Conservation (phyloP, 2,797 vertebrate genomes). For the Forpus xanthops region DNA sequence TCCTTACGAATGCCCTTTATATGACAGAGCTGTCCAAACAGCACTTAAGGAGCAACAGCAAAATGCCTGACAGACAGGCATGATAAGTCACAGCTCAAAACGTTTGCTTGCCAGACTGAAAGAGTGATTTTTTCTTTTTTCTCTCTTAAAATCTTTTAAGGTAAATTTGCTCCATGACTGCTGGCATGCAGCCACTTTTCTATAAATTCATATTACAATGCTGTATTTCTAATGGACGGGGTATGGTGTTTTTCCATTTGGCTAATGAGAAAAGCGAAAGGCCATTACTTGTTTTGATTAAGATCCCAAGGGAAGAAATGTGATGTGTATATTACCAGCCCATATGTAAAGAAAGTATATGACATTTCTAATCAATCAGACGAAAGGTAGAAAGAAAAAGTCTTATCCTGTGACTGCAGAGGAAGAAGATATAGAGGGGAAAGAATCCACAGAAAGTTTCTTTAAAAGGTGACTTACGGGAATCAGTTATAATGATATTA, state of each 20-base stretch:
- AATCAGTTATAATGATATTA: constrained; percentile 64
- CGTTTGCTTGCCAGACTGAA: constrained; percentile 12
- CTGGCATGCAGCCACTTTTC: constrained; percentile 66
- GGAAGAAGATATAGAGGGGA: background rate
- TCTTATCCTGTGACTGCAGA: constrained; percentile 23
- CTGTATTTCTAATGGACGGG: constrained; percentile 83
- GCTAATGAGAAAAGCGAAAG: constrained; percentile 89
- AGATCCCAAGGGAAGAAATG: constrained; percentile 65
- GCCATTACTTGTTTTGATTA: constrained; percentile 84
- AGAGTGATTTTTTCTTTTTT: background rate
- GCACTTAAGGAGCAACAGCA: constrained; percentile 41
- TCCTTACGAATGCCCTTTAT: constrained; percentile 35
- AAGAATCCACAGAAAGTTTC: constrained; percentile 31
- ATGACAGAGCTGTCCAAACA: constrained; percentile 51
- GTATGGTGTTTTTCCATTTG: constrained; percentile 81
- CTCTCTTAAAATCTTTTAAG: constrained; percentile 50
- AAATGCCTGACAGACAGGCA: constrained; percentile 20
- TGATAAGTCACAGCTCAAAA: constrained; percentile 43
- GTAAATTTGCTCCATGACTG: constrained; percentile 10
- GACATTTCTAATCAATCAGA: constrained; percentile 46
- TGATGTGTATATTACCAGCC: constrained; percentile 67
- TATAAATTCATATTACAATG: constrained; percentile 81
- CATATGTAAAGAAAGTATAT: constrained; percentile 53
- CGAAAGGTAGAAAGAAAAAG: constrained; percentile 22
- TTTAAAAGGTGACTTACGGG: constrained; percentile 62